Conservation (phyloP, 1,140 invertebrate species). For the Ostrea denselamellosa region DNA sequence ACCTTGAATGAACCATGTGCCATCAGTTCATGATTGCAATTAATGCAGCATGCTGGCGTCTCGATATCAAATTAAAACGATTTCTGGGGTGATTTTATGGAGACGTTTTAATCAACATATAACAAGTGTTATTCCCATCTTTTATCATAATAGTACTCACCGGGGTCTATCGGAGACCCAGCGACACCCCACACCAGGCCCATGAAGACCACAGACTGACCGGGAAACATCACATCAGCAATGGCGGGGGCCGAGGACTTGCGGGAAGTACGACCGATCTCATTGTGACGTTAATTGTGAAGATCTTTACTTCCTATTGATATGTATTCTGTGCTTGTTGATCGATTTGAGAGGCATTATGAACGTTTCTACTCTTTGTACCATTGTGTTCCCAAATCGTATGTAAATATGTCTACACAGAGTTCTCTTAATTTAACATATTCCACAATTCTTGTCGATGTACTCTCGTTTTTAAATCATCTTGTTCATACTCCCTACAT, state of each 20-base stretch:
- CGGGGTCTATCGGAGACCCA: neutral
- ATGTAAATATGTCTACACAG: conserved; percentile 21
- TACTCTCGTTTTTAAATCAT: neutral
- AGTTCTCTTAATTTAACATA: neutral
- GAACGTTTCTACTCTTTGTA: neutral
- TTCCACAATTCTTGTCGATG: neutral
- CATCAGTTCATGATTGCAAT: too few species aligned
- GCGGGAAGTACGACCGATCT: neutral
- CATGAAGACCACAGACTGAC: neutral
- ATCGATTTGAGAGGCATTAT: conserved; percentile 1
- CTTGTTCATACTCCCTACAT: neutral
- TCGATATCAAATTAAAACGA: too few species aligned
- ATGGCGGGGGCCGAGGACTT: neutral
- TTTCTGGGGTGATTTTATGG: too few species aligned
- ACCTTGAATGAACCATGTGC: too few species aligned
- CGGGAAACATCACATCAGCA: neutral
- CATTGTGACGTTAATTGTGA: neutral
- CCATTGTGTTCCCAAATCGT: neutral
- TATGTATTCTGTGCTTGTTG: neutral
- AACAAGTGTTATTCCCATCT: too few species aligned
- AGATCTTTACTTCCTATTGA: neutral
- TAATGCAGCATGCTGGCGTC: too few species aligned
- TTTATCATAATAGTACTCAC: neutral
- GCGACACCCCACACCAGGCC: neutral
- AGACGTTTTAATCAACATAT: too few species aligned